phyloP scores from a whole-genome alignment of 2,888 invertebrate genomes.

The Mystacides longicornis region DNA sequence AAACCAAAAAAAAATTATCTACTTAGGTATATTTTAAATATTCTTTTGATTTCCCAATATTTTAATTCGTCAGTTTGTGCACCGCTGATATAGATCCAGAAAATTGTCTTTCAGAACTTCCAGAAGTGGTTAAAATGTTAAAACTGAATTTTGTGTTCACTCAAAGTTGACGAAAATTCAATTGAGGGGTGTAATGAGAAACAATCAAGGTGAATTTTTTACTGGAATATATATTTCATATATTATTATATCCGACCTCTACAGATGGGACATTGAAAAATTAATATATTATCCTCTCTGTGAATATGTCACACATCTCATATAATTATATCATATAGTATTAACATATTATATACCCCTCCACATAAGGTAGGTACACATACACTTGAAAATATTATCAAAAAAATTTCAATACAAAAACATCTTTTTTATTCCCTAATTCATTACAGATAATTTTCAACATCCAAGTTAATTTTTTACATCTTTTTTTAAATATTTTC shows the following conservation, averaged over 20 bases:
- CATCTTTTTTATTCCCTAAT: constrained; percentile 13
- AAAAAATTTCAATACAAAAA: constrained; percentile 24
- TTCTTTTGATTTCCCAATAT: no score
- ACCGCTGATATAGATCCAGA: no score
- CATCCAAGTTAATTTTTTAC: constrained; percentile 2
- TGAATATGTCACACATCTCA: neutral
- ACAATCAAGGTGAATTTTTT: constrained; percentile 1
- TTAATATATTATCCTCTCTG: no score
- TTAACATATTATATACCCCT: constrained; percentile 11
- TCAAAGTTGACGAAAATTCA: no score
- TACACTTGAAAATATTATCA: constrained; percentile 24
- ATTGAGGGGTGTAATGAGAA: no score
- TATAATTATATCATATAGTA: neutral
- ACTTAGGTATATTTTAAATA: no score
- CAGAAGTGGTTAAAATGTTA: no score
- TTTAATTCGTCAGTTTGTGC: no score
- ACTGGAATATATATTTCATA: constrained; percentile 24
- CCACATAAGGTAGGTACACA: constrained; percentile 21
- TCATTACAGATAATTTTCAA: constrained; percentile 18
- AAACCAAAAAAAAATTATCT: no score
- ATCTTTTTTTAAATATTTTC: neutral
- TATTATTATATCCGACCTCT: constrained; percentile 18
- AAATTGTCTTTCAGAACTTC: no score
- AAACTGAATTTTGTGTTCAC: no score
- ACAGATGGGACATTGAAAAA: neutral